A percentile compares a stretch with the other conserved stretches of the same genome.
phyloP scores from a whole-genome alignment of 53 echinoderm and acorn worm species.

The Arbacia lixula region DNA sequence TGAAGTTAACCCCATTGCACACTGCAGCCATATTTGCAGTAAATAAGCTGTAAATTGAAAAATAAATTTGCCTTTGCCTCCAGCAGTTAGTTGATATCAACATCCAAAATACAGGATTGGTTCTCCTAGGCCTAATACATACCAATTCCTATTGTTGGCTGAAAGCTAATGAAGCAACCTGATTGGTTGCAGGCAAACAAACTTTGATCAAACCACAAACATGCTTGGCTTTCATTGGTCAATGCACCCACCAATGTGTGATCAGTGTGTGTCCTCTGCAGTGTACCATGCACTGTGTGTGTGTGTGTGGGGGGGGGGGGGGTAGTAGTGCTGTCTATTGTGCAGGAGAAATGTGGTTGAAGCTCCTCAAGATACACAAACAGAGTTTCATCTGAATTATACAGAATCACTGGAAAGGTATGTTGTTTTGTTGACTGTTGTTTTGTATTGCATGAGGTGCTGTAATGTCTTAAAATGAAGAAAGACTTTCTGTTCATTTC shows the following conservation, averaged over 20 bases:
- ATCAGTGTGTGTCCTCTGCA: neutral
- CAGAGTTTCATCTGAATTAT: too few species aligned
- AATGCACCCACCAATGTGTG: neutral
- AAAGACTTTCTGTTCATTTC: too few species aligned
- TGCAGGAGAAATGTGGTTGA: too few species aligned
- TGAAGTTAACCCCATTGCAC: conserved; percentile 12
- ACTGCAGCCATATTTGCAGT: neutral
- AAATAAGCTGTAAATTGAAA: conserved; percentile 16
- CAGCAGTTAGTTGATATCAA: too few species aligned
- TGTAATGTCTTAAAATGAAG: too few species aligned
- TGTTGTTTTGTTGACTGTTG: too few species aligned
- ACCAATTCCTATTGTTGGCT: neutral
- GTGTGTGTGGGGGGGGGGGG: neutral
- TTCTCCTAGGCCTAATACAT: too few species aligned
- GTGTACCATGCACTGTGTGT: neutral
- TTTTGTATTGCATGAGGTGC: too few species aligned
- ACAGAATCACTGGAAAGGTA: too few species aligned
- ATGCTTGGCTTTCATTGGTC: conserved; percentile 14
- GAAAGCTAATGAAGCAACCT: neutral
- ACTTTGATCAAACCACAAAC: conserved; percentile 49
- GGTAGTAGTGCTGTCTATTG: too few species aligned
- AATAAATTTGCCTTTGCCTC: conserved; percentile 31
- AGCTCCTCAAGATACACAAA: too few species aligned
- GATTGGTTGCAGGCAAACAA: conserved; percentile 20
- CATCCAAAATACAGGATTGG: too few species aligned